Evolutionary conservation across 2,888 invertebrate genomes (phyloP), one percentile per base, ranked within the genome.

Genomic region (Alentia gelatinosa): DNA sequence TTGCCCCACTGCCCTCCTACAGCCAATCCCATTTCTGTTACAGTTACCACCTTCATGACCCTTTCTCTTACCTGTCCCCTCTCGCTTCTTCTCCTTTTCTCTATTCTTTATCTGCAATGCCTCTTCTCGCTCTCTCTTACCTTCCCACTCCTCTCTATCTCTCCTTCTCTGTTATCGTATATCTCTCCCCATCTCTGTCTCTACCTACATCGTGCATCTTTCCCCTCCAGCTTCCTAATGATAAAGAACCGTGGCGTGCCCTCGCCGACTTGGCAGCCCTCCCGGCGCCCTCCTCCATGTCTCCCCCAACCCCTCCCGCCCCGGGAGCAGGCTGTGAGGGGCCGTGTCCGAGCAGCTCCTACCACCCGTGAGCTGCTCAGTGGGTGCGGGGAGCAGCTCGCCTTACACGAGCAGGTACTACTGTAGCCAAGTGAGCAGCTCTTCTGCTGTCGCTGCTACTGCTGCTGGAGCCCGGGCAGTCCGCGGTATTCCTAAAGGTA

Each of bases 111-210:
- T 47, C 47, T 47, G 9, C 47, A 9, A 9, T 19, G 9, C 47
- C 19, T 19, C 19, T 19, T 47, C 47, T 47, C 47, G 9, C 47
- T 19, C 47, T 47, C 19, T 47, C 47, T 47, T 19, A 9, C 47
- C 19, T n/a, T 74, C 74, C n/a, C 74, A 15, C 74, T 74, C 74
- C 33, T 74, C 74, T 74, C 74, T 74, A 7, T 74, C 74, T 74
- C 74, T 74, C 74, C 33, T n/a, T n/a, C 74, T 74, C 74, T 74
- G 12, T 74, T n/a, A 15, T n/a, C 33, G 12, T 74, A 7, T 74
- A 7, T n/a, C 74, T 74, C 74, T 74, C 74, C 33, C 9, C 7
- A 7, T 74, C 74, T 74, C 74, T 74, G 12, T 74, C 74, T 74
- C 74, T 74, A n/a, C 33, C 74, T n/a, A 9, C 33, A 7, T n/a